Evolutionary conservation across 2,888 invertebrate genomes (phyloP), one percentile per base, ranked within the genome.

Genomic region (Tricholauxania praeusta): DNA sequence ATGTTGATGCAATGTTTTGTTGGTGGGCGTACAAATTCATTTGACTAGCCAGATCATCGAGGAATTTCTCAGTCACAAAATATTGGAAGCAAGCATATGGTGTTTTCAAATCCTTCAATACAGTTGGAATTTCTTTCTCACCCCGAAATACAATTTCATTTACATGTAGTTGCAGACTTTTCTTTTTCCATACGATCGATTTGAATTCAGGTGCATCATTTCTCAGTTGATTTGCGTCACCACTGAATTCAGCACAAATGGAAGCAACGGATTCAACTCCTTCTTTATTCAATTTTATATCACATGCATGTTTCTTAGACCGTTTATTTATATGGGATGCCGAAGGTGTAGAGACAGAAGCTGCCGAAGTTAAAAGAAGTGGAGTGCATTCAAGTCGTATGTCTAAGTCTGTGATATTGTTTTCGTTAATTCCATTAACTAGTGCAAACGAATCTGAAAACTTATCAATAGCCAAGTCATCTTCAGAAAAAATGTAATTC

Each of bases 141-240:
- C 71, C 66, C 19, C 15, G 57, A 67, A 72, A 72, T 60, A 72
- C 39, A 8, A 72, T 47, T 52, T 67, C 67, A 14, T 72, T 72
- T 22, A 55, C 62, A 63, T 67, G 63, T 2, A 68, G 53, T 14
- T 72, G 72, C 5, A 72, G 22, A 63, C 53, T 15, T 47, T 63
- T 63, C 15, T 72, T 67, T 19, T 62, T 67, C 66, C 67, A 72
- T 52, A 66, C 39, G 5, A 72, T 53, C 22, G 66, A 55, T 72
- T 72, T 72, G 59, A 66, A 66, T 49, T 48, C 66, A 12, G 17
- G 48, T 22, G 64, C 55, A 65, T 72, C 72, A 28, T 72, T 65
- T 66, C 64, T 63, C 51, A 71, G 28, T 17, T 52, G 3, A 32
- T 17, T 53, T 6, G n/a, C 48, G 53, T 52, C 55, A 7, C 53